Percentiles rank a stretch among this genome's conserved stretches.
These are phyloP conservation scores for Platichthys stellatus DNA, from an alignment of 2,113 vertebrate species.

Conservation along the genomic window DNA sequence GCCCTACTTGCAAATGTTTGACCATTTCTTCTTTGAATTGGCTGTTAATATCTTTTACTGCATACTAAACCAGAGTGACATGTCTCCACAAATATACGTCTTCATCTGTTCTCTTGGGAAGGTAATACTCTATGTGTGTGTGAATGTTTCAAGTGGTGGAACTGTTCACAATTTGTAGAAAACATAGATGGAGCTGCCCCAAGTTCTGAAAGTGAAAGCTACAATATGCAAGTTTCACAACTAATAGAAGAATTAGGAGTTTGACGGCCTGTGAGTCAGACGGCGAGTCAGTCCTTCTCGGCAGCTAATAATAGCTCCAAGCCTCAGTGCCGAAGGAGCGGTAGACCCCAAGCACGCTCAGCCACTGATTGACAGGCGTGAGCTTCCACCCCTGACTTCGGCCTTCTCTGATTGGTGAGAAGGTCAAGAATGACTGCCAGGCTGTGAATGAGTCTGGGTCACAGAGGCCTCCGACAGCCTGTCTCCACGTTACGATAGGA, in stretches of 20 bases:
- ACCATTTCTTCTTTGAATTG: neutral
- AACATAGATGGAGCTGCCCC: neutral
- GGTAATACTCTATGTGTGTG: neutral
- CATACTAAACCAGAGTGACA: neutral
- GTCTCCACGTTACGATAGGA: neutral
- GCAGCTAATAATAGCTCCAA: neutral
- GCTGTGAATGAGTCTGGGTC: neutral
- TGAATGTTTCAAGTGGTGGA: neutral
- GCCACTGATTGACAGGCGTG: neutral
- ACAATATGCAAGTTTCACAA: conserved; percentile 7
- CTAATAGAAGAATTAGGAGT: neutral
- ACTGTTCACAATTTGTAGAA: neutral
- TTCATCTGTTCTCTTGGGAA: neutral
- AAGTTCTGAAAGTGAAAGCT: neutral
- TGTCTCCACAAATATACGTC: neutral
- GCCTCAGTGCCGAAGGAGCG: neutral
- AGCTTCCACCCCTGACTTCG: neutral
- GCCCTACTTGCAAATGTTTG: too few species aligned
- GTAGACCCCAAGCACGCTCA: neutral
- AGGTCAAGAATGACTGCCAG: neutral
- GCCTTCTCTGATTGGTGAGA: neutral
- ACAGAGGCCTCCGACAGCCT: neutral
- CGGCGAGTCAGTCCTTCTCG: neutral
- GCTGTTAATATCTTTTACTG: neutral
- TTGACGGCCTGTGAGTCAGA: neutral